These are phyloP conservation scores for Gisinianus flammeolus DNA, from an alignment of 2,888 invertebrate species.

Conservation along the genomic window DNA sequence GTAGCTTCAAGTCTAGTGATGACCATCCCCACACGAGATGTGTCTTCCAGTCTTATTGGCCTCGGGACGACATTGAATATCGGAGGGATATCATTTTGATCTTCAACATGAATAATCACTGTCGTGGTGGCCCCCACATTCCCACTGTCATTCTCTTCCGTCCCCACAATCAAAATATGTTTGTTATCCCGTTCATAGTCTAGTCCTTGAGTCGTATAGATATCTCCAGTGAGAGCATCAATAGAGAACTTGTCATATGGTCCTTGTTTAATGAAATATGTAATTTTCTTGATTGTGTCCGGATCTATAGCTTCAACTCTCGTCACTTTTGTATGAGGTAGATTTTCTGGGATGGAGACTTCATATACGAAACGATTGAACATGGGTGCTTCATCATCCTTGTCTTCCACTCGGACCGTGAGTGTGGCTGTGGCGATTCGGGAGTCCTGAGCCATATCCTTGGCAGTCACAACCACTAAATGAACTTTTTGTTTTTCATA, in stretches of 20 bases:
- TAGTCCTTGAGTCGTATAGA: conserved; percentile 74
- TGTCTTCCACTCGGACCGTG: conserved; percentile 77
- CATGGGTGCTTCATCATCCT: conserved; percentile 81
- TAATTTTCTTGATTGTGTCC: conserved; percentile 74
- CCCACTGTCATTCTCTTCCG: conserved; percentile 78
- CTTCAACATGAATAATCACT: conserved; percentile 76
- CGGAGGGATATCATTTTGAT: conserved; percentile 86
- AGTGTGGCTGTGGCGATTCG: conserved; percentile 86
- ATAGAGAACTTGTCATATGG: conserved; percentile 82
- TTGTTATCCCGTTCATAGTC: conserved; percentile 78
- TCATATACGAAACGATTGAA: conserved; percentile 77
- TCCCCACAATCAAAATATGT: conserved; percentile 79
- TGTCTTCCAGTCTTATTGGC: conserved; percentile 82
- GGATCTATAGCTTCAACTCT: conserved; percentile 84
- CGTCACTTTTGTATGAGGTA: conserved; percentile 76
- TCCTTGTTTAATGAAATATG: conserved; percentile 82
- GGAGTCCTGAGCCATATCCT: conserved; percentile 84
- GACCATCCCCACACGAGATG: conserved; percentile 79
- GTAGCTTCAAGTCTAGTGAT: conserved; percentile 79
- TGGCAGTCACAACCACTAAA: conserved; percentile 80
- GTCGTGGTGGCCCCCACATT: conserved; percentile 75
- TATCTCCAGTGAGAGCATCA: conserved; percentile 78
- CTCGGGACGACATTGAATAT: conserved; percentile 82
- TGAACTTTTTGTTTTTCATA: conserved; percentile 79
- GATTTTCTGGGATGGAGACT: conserved; percentile 83